Evolutionary conservation across 2,888 invertebrate genomes (phyloP).

Genomic region (Eustalomyia histrio): DNA sequence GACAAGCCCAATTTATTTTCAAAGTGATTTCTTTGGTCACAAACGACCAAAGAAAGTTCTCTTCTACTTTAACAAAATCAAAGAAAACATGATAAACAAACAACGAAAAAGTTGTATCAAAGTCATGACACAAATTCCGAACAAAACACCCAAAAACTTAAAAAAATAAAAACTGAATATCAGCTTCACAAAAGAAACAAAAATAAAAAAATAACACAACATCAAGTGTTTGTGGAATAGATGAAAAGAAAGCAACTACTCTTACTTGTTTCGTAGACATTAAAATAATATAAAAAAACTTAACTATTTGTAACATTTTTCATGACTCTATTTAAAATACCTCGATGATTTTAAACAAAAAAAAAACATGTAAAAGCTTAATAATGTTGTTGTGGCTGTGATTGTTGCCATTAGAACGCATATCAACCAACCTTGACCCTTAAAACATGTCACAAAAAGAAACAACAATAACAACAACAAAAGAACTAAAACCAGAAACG

Average conservation of each 20-base stretch:
- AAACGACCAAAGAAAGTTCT: not conserved
- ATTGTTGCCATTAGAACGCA: conserved; percentile 15
- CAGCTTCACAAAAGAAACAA: conserved; percentile 6
- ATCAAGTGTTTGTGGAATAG: not conserved
- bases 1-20: conserved; percentile 26
- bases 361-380: not conserved
- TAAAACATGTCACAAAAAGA: conserved; percentile 29
- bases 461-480: not conserved
- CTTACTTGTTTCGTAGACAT: not conserved
- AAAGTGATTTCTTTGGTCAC: not conserved
- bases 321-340: not conserved
- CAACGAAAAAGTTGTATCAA: conserved; percentile 28
- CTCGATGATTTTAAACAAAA: not conserved
- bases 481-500: conserved; percentile 6
- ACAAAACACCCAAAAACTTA: conserved; percentile 1
- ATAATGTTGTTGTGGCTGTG: not conserved
- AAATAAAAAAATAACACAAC: not conserved
- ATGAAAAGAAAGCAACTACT: not conserved
- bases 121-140: conserved; percentile 44
- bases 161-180: not conserved
- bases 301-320: not conserved
- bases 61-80: not conserved
- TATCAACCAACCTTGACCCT: conserved; percentile 49
- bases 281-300: not conserved
- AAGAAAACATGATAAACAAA: not conserved